These are phyloP conservation scores for Pluvialis apricaria DNA, from an alignment of 2,113 vertebrate species.

Conservation along the genomic window DNA sequence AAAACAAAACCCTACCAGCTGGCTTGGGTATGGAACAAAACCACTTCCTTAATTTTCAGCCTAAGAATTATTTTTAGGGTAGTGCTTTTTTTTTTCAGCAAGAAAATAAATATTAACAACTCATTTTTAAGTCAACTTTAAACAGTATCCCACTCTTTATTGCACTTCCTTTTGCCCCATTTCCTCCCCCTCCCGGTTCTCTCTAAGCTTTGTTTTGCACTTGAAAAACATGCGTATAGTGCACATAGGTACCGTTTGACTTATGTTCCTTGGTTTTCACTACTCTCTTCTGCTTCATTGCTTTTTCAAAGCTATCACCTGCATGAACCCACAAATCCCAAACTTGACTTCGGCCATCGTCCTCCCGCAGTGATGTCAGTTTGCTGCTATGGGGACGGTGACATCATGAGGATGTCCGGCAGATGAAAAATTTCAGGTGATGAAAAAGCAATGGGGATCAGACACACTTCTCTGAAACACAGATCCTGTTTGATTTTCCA, in stretches of 20 bases:
- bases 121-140: background rate
- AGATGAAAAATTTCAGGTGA: background rate
- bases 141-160: background rate
- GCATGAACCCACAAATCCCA: background rate
- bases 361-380: background rate
- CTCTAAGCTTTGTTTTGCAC: background rate
- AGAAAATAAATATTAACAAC: background rate
- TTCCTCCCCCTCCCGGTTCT: background rate
- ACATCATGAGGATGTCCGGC: background rate
- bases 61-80: background rate
- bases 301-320: background rate
- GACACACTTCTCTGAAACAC: fast-evolving
- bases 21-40: background rate
- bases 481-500: conserved; percentile 33
- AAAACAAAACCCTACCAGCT: background rate
- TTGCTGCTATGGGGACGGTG: background rate
- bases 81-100: background rate
- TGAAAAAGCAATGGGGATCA: background rate
- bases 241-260: fast-evolving
- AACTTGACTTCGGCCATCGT: background rate
- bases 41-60: background rate
- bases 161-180: background rate
- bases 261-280: fast-evolving
- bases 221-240: background rate
- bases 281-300: background rate